Evolutionary conservation across 2,888 invertebrate genomes (phyloP), one percentile per base, ranked within the genome.

Genomic region (Mimachlamys varia): DNA sequence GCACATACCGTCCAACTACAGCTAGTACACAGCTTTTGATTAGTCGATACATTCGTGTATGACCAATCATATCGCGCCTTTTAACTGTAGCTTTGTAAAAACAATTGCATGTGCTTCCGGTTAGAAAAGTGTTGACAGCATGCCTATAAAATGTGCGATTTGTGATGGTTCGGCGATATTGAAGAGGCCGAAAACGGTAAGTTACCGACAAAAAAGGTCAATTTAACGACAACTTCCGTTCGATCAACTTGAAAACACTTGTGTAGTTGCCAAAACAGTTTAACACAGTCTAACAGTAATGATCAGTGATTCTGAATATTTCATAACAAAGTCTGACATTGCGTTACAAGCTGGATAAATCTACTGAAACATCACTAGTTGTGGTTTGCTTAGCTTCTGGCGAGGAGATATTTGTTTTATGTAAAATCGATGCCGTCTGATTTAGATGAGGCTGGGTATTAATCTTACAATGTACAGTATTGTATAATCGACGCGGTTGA

Each of bases 171-270:
- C 93, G 37, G 97, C 97, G 0, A 94, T 95, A 88, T 92, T 97
- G 33, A 97, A 97, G 91, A 94, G 97, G 53, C 97, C 97, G 0
- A 97, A 97, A 94, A 97, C 96, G 62, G 97, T 96, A 95, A 94
- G 94, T 92, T 88, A 10, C 22, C 50, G 53, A 13, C 33, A 53
- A 88, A 58, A 27, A 53, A 10, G 12, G 55, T 55, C n/a, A 27
- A 58, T 89, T 50, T 33, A 15, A 76, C 33, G 13, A 76, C 3
- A 1, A 33, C 0, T 33, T 76, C 33, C 76, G 2, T 33, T 12
- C 76, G 27, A 76, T 7, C 12, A 27, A 76, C 13, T 76, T 76
- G n/a, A 22, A 33, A 5, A 62, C 62, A 7, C 62, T 4, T 62
- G 17, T 62, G 13, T 33, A 76, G 19, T n/a, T 58, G 58, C 0